Evolutionary conservation across 2,113 vertebrate genomes (phyloP).

Genomic region (Phycodurus eques): DNA sequence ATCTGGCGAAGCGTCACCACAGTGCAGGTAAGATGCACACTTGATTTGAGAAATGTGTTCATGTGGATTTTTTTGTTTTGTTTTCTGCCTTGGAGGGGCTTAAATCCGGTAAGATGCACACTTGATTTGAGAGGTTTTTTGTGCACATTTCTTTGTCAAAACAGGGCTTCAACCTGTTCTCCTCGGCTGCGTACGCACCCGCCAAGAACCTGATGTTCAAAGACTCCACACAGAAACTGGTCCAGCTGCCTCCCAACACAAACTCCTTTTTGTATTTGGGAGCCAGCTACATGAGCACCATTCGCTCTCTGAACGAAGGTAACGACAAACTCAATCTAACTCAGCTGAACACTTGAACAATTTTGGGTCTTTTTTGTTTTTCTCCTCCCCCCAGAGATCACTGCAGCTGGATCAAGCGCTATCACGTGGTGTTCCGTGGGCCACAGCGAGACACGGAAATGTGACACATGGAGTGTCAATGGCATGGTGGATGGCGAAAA

Average conservation of each 20-base stretch:
- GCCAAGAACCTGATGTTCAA: constrained; percentile 86
- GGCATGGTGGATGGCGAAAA: constrained; percentile 22
- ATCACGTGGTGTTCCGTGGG: constrained; percentile 82
- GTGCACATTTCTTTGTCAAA: background rate
- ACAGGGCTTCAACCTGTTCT: constrained; percentile 73
- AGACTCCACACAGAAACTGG: constrained; percentile 71
- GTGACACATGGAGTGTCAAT: constrained; percentile 77
- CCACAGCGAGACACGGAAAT: constrained; percentile 76
- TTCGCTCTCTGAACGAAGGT: constrained; percentile 76
- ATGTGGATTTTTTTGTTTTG: no score
- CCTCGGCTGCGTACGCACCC: constrained; percentile 56
- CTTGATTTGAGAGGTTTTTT: no score
- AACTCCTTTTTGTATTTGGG: constrained; percentile 81
- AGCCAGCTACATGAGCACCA: constrained; percentile 56
- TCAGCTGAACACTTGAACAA: background rate
- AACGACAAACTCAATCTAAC: background rate
- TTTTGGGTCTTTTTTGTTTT: background rate
- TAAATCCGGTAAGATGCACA: background rate
- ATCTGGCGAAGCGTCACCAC: constrained; percentile 74
- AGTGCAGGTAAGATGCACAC: constrained; percentile 38
- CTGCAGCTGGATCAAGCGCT: background rate
- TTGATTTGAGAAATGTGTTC: background rate
- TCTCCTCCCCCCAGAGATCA: constrained; percentile 34
- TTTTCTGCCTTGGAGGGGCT: no score
- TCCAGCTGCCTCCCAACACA: constrained; percentile 68